phyloP scores from a whole-genome alignment of 2,888 invertebrate species.

The Ornithoptera alexandrae region DNA sequence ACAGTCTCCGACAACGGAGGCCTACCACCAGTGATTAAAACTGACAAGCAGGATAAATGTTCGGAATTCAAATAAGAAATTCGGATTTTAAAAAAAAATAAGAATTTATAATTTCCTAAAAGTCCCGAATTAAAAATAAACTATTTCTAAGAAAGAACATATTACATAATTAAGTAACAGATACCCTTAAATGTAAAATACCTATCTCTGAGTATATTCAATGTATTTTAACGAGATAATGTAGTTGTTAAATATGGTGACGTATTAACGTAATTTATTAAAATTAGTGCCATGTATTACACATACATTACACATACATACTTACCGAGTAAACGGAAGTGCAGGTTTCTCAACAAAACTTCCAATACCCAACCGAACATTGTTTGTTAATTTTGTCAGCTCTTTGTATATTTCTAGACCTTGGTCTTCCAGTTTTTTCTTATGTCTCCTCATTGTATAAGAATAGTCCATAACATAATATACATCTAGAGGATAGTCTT shows the following conservation, averaged over 20 bases:
- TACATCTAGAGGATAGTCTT: slow-evolving; percentile 89
- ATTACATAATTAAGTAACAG: too few species aligned
- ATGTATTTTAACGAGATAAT: neutral
- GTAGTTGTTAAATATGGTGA: neutral
- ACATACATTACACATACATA: too few species aligned
- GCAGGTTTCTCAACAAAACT: slow-evolving; percentile 85
- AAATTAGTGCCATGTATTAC: neutral
- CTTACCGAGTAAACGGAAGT: slow-evolving; percentile 54
- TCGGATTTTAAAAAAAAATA: too few species aligned
- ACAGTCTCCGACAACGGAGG: too few species aligned
- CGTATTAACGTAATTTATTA: neutral
- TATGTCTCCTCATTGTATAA: slow-evolving; percentile 81
- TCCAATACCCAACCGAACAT: slow-evolving; percentile 84
- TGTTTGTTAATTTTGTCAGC: slow-evolving; percentile 81
- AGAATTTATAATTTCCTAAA: too few species aligned
- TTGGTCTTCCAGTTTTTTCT: slow-evolving; percentile 73
- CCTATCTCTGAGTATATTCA: too few species aligned
- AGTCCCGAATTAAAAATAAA: too few species aligned
- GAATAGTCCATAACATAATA: slow-evolving; percentile 92
- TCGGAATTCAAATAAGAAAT: too few species aligned
- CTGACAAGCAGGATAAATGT: too few species aligned
- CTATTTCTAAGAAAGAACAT: too few species aligned
- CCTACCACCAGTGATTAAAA: too few species aligned
- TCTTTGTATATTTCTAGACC: slow-evolving; percentile 72
- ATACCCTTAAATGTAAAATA: too few species aligned